phyloP scores from a whole-genome alignment of 2,888 invertebrate species.

The Cataglyphis cursor region DNA sequence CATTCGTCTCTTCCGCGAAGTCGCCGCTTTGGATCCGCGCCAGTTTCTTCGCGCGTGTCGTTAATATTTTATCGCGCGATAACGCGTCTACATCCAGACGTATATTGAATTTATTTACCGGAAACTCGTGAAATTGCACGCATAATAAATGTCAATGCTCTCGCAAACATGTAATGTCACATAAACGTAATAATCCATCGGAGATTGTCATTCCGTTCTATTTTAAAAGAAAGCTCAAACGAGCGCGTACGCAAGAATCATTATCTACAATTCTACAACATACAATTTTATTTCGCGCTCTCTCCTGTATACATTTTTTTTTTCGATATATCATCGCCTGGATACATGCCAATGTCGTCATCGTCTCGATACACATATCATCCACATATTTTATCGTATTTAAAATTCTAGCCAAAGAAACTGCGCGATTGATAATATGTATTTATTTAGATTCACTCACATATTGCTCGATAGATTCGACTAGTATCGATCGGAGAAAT shows the following conservation, averaged over 20 bases:
- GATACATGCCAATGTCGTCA: slow-evolving; percentile 17
- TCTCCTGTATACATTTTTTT: not conserved
- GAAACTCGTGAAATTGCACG: not conserved
- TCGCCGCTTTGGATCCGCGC: slow-evolving; percentile 37
- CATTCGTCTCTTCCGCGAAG: not conserved
- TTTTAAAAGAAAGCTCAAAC: not conserved
- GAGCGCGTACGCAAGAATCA: not conserved
- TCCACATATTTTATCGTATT: slow-evolving; percentile 19
- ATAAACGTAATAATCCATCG: not conserved
- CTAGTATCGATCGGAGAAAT: slow-evolving; percentile 11
- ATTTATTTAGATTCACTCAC: slow-evolving; percentile 23
- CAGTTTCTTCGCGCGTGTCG: slow-evolving; percentile 24
- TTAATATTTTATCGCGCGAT: slow-evolving; percentile 39
- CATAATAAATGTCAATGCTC: not conserved
- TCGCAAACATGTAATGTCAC: not conserved
- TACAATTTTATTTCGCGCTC: slow-evolving; percentile 8
- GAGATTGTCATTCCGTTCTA: not conserved
- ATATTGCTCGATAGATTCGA: slow-evolving; percentile 26
- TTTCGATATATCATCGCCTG: slow-evolving; percentile 15
- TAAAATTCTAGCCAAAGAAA: not conserved
- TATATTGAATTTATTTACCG: slow-evolving; percentile 9
- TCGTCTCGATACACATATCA: not conserved
- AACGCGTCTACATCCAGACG: not conserved
- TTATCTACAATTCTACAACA: not conserved
- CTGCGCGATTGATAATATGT: not conserved